Conservation (phyloP, 2,113 vertebrate species). For the Vidua chalybeata region DNA sequence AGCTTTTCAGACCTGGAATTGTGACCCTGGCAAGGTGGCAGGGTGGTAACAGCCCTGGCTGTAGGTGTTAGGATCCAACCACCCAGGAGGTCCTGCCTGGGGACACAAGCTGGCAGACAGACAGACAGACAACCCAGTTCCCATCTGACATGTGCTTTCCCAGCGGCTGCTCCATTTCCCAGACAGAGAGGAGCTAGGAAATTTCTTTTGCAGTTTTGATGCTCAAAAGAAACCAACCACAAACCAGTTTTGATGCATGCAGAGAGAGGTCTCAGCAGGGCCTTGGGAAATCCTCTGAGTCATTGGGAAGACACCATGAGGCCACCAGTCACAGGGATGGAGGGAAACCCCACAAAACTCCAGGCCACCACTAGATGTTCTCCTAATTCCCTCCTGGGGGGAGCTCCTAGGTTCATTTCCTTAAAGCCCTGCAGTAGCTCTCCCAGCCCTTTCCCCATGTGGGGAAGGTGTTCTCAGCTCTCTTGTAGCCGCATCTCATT, state of each 20-base stretch:
- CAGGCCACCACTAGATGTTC: background rate
- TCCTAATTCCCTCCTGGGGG: background rate
- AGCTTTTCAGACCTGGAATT: background rate
- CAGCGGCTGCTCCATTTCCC: background rate
- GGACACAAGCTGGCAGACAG: background rate
- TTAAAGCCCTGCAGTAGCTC: background rate
- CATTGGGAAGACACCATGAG: background rate
- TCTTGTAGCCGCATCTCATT: background rate
- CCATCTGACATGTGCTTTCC: background rate
- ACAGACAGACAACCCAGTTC: background rate
- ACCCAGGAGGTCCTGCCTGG: background rate
- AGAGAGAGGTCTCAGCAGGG: background rate
- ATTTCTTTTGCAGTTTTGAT: background rate
- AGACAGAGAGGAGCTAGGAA: background rate
- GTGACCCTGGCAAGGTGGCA: background rate
- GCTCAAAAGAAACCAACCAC: background rate
- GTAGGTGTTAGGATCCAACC: background rate
- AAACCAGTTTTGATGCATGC: background rate
- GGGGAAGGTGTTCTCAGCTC: background rate
- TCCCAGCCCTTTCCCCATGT: background rate
- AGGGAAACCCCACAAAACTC: background rate
- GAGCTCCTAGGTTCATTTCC: background rate
- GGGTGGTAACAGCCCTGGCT: background rate
- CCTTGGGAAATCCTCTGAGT: background rate
- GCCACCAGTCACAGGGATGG: background rate